Evolutionary conservation across 2,888 invertebrate genomes (phyloP).

Genomic region (Agrilus biguttatus): DNA sequence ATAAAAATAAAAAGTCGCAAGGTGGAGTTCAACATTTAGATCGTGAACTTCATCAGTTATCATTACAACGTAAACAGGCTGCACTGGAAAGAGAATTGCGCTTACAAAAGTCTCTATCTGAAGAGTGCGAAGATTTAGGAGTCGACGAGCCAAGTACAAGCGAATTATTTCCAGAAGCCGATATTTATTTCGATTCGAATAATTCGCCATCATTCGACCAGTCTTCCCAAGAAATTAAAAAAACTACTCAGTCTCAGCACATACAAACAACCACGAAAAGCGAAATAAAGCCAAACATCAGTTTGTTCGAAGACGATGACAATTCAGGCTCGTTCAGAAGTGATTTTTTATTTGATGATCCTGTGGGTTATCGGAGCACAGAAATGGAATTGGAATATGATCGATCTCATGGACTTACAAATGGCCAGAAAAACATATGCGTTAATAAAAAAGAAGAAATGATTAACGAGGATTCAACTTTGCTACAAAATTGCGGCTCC

Average conservation of each 20-base stretch:
- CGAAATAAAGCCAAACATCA: constrained; percentile 17
- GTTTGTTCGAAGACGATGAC: constrained; percentile 27
- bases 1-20: constrained; percentile 23
- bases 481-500: constrained; percentile 26
- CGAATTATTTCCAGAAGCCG: constrained; percentile 65
- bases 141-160: constrained; percentile 70
- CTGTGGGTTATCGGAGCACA: constrained; percentile 25
- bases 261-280: constrained; percentile 9
- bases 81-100: constrained; percentile 40
- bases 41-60: constrained; percentile 25
- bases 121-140: constrained; percentile 65
- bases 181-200: constrained; percentile 55
- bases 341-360: constrained; percentile 26
- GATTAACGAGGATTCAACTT: constrained; percentile 25
- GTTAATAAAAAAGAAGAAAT: constrained; percentile 17
- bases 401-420: constrained; percentile 20
- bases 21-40: constrained; percentile 19
- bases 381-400: constrained; percentile 22
- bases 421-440: constrained; percentile 19
- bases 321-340: constrained; percentile 22
- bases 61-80: constrained; percentile 33
- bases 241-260: constrained; percentile 6
- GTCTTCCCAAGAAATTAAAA: constrained; percentile 16
- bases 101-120: constrained; percentile 56
- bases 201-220: constrained; percentile 46